These are phyloP conservation scores for Musca domestica DNA, from an alignment of 1,140 invertebrate species.

Conservation along the genomic window DNA sequence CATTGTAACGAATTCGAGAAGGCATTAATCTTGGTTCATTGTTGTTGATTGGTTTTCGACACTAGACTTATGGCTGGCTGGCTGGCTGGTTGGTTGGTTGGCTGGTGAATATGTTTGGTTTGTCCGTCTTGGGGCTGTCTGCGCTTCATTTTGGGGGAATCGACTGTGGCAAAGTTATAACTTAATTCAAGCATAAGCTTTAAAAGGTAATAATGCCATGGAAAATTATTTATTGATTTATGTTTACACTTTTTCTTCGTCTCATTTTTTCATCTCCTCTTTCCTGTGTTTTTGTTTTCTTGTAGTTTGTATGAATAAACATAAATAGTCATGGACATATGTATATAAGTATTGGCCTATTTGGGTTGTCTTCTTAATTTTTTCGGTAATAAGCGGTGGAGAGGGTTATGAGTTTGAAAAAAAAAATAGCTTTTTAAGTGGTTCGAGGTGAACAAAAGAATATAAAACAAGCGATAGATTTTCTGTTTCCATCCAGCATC, in stretches of 20 bases:
- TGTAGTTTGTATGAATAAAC: not conserved
- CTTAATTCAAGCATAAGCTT: constrained; percentile 18
- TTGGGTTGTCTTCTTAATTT: too few species aligned
- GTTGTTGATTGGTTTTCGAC: constrained; percentile 21
- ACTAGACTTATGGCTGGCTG: not conserved
- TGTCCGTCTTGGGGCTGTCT: too few species aligned
- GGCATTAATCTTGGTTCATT: constrained; percentile 16
- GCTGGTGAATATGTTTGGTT: too few species aligned
- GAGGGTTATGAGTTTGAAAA: too few species aligned
- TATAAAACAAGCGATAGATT: too few species aligned
- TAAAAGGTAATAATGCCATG: constrained; percentile 18
- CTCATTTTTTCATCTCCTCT: not conserved
- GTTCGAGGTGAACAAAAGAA: not conserved
- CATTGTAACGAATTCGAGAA: too few species aligned
- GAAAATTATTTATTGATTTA: constrained; percentile 23
- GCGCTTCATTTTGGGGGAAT: too few species aligned
- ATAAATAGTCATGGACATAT: not conserved
- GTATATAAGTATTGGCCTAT: not conserved
- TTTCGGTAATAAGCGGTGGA: too few species aligned
- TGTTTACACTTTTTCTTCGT: constrained; percentile 11
- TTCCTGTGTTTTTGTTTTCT: not conserved
- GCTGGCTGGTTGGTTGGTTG: not conserved
- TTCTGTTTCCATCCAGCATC: too few species aligned
- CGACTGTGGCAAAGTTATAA: constrained; percentile 7
- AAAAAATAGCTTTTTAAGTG: constrained; percentile 15